These are phyloP conservation scores for Yasuhikotakia modesta DNA, from an alignment of 2,797 vertebrate genomes.

Conservation along the genomic window DNA sequence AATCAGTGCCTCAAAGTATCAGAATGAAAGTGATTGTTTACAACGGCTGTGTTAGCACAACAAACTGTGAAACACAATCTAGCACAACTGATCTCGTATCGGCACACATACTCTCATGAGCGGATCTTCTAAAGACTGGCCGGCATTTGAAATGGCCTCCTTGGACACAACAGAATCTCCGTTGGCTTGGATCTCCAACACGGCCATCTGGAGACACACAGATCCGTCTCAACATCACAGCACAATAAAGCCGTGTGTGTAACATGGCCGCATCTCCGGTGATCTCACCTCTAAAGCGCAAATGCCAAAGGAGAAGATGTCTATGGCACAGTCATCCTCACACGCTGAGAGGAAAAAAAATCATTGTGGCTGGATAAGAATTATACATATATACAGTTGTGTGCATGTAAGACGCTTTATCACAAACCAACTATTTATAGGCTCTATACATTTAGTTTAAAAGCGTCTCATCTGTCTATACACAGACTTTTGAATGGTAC, in stretches of 20 bases:
- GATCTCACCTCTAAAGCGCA: conserved; percentile 80
- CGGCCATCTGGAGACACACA: conserved; percentile 75
- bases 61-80: background rate
- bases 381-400: too few species aligned
- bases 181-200: conserved; percentile 92
- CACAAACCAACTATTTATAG: too few species aligned
- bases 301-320: conserved; percentile 86
- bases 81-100: too few species aligned
- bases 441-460: too few species aligned
- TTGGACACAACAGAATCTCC: conserved; percentile 88
- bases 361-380: too few species aligned
- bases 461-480: too few species aligned
- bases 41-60: too few species aligned
- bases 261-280: background rate
- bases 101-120: conserved; percentile 86
- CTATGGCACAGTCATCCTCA: conserved; percentile 77
- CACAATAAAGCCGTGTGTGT: background rate
- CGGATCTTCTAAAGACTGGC: conserved; percentile 88
- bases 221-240: background rate
- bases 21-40: too few species aligned
- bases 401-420: too few species aligned
- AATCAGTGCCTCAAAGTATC: too few species aligned
- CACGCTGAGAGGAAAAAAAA: conserved; percentile 64
- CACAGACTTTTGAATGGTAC: too few species aligned
- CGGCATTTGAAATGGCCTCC: conserved; percentile 84